Conservation (phyloP, 2,888 invertebrate species). For the Agrochola lychnidis region DNA sequence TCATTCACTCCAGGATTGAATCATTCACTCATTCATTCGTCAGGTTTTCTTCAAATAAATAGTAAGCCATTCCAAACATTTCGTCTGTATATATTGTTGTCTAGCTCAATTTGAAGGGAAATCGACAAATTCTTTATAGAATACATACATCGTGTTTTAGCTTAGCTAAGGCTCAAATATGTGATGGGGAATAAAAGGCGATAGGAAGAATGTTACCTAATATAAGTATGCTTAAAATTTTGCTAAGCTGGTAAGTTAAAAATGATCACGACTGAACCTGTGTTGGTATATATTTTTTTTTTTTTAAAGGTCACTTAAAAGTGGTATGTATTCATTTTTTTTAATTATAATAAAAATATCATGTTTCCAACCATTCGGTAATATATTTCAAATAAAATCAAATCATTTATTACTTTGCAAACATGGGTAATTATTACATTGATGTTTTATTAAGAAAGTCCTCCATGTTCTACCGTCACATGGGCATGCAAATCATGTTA, state of each 20-base stretch:
- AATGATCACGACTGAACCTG: not conserved
- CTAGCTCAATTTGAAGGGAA: constrained; percentile 45
- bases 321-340: not conserved
- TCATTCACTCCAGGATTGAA: constrained; percentile 4
- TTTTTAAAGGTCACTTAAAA: not conserved
- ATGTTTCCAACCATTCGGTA: not conserved
- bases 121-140: constrained; percentile 37
- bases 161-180: constrained; percentile 30
- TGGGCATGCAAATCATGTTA: no score
- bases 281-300: not conserved
- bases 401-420: no score
- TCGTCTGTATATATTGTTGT: not conserved
- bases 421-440: no score
- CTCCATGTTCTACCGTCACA: no score
- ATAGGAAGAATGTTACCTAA: not conserved
- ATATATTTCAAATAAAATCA: not conserved
- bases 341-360: not conserved
- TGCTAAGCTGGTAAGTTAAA: not conserved
- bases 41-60: not conserved
- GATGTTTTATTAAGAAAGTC: no score
- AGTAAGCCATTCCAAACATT: not conserved
- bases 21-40: constrained; percentile 3
- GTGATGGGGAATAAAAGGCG: constrained; percentile 42
- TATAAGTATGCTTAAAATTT: not conserved
- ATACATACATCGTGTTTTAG: constrained; percentile 26